Conservation (phyloP, 2,113 vertebrate species). For the Stigmatopora nigra region DNA sequence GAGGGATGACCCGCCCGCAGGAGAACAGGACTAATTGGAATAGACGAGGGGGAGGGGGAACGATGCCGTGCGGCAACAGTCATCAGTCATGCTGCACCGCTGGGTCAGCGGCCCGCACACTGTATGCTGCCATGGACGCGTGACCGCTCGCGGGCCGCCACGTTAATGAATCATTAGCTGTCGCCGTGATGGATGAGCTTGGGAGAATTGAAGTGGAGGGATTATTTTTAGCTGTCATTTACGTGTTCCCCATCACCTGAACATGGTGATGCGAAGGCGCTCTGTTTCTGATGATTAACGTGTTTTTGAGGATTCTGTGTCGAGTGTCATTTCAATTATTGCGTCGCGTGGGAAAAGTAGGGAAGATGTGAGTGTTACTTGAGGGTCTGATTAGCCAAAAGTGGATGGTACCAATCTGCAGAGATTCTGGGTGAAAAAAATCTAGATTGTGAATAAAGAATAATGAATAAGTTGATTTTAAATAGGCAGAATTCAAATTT, state of each 20-base stretch:
- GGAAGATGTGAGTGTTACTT: too few relatives aligned
- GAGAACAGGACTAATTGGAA: conserved; percentile 60
- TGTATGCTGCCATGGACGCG: conserved; percentile 24
- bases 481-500: too few relatives aligned
- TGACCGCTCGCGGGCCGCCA: conserved; percentile 5
- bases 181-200: conserved; percentile 33
- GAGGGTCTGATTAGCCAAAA: too few relatives aligned
- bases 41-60: conserved; percentile 36
- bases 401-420: too few relatives aligned
- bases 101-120: conserved; percentile 26
- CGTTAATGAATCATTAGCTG: conserved; percentile 46
- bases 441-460: too few relatives aligned
- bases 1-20: conserved; percentile 43
- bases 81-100: conserved; percentile 50
- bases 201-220: conserved; percentile 9
- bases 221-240: conserved; percentile 44
- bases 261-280: neutral
- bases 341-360: neutral
- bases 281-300: neutral
- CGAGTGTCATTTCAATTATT: neutral
- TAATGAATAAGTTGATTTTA: too few relatives aligned
- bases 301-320: neutral
- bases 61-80: conserved; percentile 34
- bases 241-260: neutral
- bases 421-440: too few relatives aligned